Evolutionary conservation across 2,797 vertebrate species (phyloP), one percentile per base, ranked within the genome.

Genomic region (Aplochiton taeniatus): DNA sequence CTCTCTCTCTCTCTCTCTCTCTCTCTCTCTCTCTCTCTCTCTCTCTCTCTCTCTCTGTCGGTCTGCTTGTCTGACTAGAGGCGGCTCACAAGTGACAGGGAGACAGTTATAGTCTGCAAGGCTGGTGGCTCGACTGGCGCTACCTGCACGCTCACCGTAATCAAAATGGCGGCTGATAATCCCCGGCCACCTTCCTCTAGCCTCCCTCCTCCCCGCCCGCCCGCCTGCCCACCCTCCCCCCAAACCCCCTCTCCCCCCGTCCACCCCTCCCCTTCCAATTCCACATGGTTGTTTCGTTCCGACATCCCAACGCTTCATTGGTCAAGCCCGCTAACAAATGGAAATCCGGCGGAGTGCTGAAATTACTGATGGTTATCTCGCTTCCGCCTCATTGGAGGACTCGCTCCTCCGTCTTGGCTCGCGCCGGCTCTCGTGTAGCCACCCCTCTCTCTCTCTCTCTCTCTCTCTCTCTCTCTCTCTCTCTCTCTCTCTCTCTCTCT

Each of bases 281-380:
- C 45, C 74, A 66, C 72, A 49, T 41, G 54, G 59, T 65, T 47
- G 51, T 76, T 78, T 69, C 64, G 75, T 80, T 72, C 73, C 78
- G 68, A 83, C 85, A 83, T 78, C 80, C 73, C 63, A 73, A 77
- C 52, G 61, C 84, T 74, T 72, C 83, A 84, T 82, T 88, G 89
- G 90, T 83, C 85, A 87, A 80, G 72, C 78, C 67, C 59, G 61
- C 20, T 75, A 90, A 89, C 87, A 91, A 91, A 91, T 87, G 89
- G 88, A 88, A 85, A 90, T 81, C 83, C 72, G 69, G 70, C 83
- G 80, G 82, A 87, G 72, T 70, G 69, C 86, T 85, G 88, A 92
- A 90, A 90, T 93, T 89, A 89, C 87, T 91, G 91, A 91, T 92
- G 84, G 78, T 87, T 91, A 91, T 92, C 88, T 81, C 55, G 63